Conservation (phyloP, 1,140 invertebrate species). For the Platorchestia sp. region DNA sequence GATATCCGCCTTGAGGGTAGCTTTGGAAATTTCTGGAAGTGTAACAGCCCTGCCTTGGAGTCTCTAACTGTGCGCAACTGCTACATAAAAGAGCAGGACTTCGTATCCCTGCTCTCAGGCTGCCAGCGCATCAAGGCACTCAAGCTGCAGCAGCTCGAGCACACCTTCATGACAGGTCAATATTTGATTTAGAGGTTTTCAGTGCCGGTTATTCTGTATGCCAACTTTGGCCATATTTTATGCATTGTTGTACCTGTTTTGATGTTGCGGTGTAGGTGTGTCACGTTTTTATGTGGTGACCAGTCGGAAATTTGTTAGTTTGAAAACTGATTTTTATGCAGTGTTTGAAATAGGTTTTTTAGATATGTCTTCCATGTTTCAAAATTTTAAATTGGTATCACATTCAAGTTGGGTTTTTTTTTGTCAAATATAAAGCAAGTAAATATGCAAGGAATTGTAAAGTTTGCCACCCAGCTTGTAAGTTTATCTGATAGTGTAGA, state of each 20-base stretch:
- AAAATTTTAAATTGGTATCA: no score
- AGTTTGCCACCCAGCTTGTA: no score
- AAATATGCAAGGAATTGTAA: no score
- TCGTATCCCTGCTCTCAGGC: not conserved
- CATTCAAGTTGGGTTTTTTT: no score
- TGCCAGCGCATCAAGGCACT: not conserved
- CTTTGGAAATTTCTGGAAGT: not conserved
- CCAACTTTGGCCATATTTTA: not conserved
- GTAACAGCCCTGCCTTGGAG: not conserved
- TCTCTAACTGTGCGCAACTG: conserved; percentile 13
- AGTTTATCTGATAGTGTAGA: no score
- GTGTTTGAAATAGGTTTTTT: not conserved
- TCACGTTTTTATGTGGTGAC: not conserved
- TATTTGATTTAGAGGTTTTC: not conserved
- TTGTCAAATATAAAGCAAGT: no score
- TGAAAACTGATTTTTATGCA: not conserved
- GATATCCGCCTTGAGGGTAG: not conserved
- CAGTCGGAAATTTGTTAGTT: not conserved
- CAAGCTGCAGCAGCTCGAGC: conserved; percentile 25
- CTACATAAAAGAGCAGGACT: not conserved
- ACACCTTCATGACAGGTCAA: conserved; percentile 26
- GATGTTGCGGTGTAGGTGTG: not conserved
- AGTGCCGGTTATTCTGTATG: not conserved
- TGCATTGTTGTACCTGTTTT: not conserved
- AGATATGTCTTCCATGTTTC: not conserved